Base-by-base conservation (phyloP, 2,797 vertebrate species). In the Rhinella marina region DNA sequence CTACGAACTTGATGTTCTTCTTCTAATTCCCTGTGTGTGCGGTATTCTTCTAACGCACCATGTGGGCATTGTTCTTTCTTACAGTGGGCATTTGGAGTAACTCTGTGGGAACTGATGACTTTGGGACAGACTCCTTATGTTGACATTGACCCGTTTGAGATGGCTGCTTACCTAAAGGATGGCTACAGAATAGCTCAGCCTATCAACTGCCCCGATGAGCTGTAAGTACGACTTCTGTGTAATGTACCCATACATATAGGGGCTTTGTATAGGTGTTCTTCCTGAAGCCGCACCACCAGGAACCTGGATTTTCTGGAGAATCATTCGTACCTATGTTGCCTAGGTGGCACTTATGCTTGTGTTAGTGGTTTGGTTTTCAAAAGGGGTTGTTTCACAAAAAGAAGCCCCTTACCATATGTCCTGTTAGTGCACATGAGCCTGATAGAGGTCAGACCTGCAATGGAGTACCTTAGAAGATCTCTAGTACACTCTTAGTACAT, bases 141-240 rank as follows among this genome's bases (percentile, higher is more conserved):
- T 7, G 98, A 99, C 93, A 98, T 99, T 0, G 98, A 99, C 92
- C 98, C 98, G 29, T 99, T 99, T 62, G 98, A 99, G 95, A 99
- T 99, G 98, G 98, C 98, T 0, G 98, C 98, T 16, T 99, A 99
- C 93, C 95, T 99, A 92, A 99, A 99, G 94, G 98, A 99, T 1
- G 98, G 98, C 68, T 99, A 98, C 95, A 96, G 98, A 92, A 99
- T 99, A 97, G 97, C 98, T 91, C 98, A 99, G 90, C 98, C 98
- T n/a, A 99, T 99, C 96, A 99, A 99, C 95, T 99, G 98, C 92
- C 98, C 98, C 0, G 98, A 99, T 90, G 98, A 99, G 92, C 95
- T 99, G 98, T 99, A 93, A 93, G 98, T 97, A 68, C 0, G 8
- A 50, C 10, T 75, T n/a, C 72, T 10, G 17, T 8, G 9, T 13